Conservation (phyloP, 2,797 vertebrate species). For the Bucorvus abyssinicus region DNA sequence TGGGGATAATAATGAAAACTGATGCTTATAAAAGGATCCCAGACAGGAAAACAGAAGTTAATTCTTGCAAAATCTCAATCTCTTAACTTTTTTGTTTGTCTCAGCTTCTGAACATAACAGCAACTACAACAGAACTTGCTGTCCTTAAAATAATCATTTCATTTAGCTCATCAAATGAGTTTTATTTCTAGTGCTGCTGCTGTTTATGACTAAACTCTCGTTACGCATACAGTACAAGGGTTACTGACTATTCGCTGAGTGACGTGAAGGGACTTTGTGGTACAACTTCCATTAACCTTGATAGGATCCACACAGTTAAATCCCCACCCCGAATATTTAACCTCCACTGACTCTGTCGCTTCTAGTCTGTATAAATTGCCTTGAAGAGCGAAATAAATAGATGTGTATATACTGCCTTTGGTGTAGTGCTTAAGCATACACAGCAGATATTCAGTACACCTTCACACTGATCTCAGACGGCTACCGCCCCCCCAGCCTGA, state of each 20-base stretch:
- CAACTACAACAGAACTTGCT: background rate
- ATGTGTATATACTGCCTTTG: background rate
- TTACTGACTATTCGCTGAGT: background rate
- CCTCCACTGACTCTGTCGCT: constrained; percentile 19
- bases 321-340: constrained; percentile 52
- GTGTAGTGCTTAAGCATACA: background rate
- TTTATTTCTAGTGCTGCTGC: background rate
- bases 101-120: background rate
- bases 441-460: background rate
- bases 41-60: background rate
- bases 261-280: background rate
- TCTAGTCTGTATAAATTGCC: constrained; percentile 36
- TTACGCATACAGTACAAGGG: background rate
- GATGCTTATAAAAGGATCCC: background rate
- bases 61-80: background rate
- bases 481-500: background rate
- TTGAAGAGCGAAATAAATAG: constrained; percentile 20
- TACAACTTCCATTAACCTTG: constrained; percentile 52
- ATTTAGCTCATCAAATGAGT: background rate
- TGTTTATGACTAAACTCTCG: constrained; percentile 3
- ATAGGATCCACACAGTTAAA: constrained; percentile 24
- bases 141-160: background rate
- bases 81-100: background rate
- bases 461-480: background rate
- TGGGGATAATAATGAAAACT: background rate